Evolutionary conservation across 2,113 vertebrate genomes (phyloP), one percentile per base, ranked within the genome.

Genomic region (Xenopus laevis): DNA sequence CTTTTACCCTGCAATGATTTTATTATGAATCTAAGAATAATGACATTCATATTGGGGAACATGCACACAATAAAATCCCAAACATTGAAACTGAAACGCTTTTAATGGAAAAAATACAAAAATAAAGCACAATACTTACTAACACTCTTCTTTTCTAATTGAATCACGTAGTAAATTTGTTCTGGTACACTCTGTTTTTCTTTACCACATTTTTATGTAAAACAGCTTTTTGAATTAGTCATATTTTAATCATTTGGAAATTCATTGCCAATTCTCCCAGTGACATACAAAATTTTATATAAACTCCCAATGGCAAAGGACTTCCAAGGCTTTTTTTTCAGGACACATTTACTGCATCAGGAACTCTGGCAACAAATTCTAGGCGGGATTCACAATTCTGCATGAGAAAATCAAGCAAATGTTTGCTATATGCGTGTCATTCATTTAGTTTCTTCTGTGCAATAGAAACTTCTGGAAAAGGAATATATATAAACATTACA

Each of bases 281-380:
- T 3, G 0, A 52, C 79, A 76, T 78, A 83, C 69, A 72, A 71
- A 18, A 0, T 1, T 58, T 82, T 87, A 83, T 81, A 78, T 68
- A 82, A 82, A 85, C 57, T 81, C 83, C 83, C 78, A 16, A 59
- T 0, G 65, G 82, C 78, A 21, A 81, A 63, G 78, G 67, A 65
- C 30, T 68, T 78, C 77, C 59, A 70, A 65, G 60, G 50, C 71
- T 85, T 72, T 86, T 27, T 27, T 86, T 40, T 74, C 53, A 45
- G 81, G 71, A 84, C 76, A 8, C 68, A 79, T 74, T 85, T 85
- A 74, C 80, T 78, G 65, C 81, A 69, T 72, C 81, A 78, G 76
- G 81, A 84, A 86, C 80, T 78, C 78, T 33, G 81, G 81, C 81
- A 77, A 74, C 81, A 72, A 40, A 52, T 81, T 80, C 82, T 81